These are phyloP conservation scores for Charina bottae DNA, from an alignment of 2,113 vertebrate genomes.

Conservation along the genomic window DNA sequence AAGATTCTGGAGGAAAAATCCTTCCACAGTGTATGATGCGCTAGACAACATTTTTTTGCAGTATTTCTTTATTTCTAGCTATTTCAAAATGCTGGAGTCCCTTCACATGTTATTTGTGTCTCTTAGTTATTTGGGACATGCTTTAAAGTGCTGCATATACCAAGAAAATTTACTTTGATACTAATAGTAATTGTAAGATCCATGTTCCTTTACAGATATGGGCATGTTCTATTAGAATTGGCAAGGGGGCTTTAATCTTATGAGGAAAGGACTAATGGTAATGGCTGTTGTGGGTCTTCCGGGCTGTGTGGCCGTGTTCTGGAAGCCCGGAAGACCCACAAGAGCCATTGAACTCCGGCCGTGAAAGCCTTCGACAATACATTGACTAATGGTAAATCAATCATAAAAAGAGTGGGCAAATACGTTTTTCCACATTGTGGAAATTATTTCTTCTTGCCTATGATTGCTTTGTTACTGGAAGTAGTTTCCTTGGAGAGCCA, in stretches of 20 bases:
- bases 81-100: neutral
- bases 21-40: neutral
- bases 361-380: too few species aligned
- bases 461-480: neutral
- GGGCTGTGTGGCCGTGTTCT: too few species aligned
- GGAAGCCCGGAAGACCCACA: too few species aligned
- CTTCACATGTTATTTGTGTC: neutral
- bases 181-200: neutral
- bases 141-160: neutral
- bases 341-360: too few species aligned
- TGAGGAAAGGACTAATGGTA: neutral
- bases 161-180: neutral
- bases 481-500: neutral
- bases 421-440: neutral
- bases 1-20: too few species aligned
- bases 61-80: neutral
- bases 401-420: neutral
- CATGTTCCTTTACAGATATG: neutral
- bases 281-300: too few species aligned
- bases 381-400: neutral
- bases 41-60: neutral
- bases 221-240: neutral
- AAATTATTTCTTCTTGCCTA: neutral
- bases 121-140: neutral
- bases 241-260: neutral